Conservation (phyloP, 2,113 vertebrate species). For the Sylvia atricapilla region DNA sequence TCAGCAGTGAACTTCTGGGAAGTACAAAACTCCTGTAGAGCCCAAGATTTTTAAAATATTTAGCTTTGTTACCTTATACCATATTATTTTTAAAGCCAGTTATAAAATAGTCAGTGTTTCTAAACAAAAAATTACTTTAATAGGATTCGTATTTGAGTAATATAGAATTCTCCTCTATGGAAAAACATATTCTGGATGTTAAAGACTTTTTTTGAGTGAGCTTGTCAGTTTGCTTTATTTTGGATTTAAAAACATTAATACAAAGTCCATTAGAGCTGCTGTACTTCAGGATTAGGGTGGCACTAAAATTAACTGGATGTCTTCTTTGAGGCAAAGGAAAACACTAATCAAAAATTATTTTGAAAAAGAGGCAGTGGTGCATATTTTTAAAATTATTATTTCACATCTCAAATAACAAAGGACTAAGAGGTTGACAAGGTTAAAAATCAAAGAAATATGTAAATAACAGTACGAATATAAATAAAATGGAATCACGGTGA, state of each 20-base stretch:
- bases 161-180: background rate
- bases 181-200: background rate
- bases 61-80: background rate
- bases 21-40: background rate
- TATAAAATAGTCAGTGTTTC: background rate
- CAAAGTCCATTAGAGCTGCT: background rate
- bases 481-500: background rate
- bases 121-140: background rate
- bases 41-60: background rate
- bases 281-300: conserved; percentile 33
- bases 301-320: conserved; percentile 44
- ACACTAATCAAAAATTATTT: conserved; percentile 52
- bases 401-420: background rate
- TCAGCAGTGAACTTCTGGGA: background rate
- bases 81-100: background rate
- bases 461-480: background rate
- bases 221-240: conserved; percentile 37
- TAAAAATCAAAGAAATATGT: background rate
- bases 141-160: background rate
- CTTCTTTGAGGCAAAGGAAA: conserved; percentile 58
- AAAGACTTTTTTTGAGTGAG: background rate
- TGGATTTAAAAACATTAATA: conserved; percentile 42
- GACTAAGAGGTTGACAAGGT: background rate
- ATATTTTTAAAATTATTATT: conserved; percentile 15
- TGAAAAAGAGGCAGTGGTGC: conserved; percentile 19